phyloP scores from a whole-genome alignment of 2,797 vertebrate species.

The Phrynocephalus guinanensis region DNA sequence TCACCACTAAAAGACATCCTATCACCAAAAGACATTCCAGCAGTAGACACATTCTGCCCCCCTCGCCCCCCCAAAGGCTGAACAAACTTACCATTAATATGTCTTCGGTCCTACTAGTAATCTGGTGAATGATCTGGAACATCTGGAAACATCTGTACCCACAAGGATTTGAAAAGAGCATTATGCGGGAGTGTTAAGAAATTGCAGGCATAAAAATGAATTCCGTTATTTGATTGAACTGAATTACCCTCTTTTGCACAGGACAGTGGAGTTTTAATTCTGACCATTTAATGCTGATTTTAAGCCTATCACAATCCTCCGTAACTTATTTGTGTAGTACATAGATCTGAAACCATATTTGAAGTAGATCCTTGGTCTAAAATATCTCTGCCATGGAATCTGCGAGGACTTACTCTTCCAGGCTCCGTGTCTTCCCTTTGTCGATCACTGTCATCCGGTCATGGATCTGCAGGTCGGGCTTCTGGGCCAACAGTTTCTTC shows the following conservation, averaged over 20 bases:
- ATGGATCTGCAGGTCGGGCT: slow-evolving; percentile 87
- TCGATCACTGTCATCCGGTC: slow-evolving; percentile 89
- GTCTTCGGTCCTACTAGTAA: slow-evolving; percentile 91
- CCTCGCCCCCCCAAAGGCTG: neutral
- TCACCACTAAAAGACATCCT: too few relatives aligned
- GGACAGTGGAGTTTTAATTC: neutral
- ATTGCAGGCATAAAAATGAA: neutral
- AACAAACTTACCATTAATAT: slow-evolving; percentile 87
- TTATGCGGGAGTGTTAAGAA: neutral
- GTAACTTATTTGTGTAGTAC: neutral
- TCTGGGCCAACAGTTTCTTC: slow-evolving; percentile 88
- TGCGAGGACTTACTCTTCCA: slow-evolving; percentile 87
- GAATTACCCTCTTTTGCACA: neutral
- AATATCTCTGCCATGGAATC: too few relatives aligned
- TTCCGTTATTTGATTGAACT: neutral
- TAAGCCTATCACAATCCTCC: neutral
- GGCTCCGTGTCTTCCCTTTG: slow-evolving; percentile 87
- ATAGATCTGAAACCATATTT: neutral
- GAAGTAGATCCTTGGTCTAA: neutral
- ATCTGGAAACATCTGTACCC: slow-evolving; percentile 91
- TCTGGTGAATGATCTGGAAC: slow-evolving; percentile 93
- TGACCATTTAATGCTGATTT: too few relatives aligned
- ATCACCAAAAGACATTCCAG: too few relatives aligned
- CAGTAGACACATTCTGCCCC: too few relatives aligned
- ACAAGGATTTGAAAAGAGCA: neutral